Evolutionary conservation across 2,888 invertebrate species (phyloP), one percentile per base, ranked within the genome.

Genomic region (Zelleria hepariella): DNA sequence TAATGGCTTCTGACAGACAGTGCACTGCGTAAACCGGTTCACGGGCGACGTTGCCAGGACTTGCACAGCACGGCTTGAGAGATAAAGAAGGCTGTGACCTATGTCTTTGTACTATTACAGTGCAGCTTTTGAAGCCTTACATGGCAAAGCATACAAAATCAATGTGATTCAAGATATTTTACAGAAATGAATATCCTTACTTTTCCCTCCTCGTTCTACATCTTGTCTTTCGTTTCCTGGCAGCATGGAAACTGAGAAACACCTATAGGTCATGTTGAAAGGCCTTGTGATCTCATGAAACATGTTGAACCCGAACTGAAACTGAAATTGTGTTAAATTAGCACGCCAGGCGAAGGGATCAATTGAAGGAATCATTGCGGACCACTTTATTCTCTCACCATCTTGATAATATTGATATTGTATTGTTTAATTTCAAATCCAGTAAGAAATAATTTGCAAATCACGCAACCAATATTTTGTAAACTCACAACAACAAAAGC

Each of bases 201-300:
- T 98, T 92, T 98, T 98, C 67, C 98, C 98, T 70, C 98, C 98
- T 71, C 95, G 92, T 87, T 98, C 98, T 3, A 98, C 97, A 80
- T 98, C 97, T 71, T 95, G 94, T 60, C 98, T 91, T 73, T 98
- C 98, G 75, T 96, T 96, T 58, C 97, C 97, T 51, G 97, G 97
- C 58, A 98, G 83, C 97, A 98, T 97, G 8, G 97, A 96, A 1
- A 98, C 97, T 0, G 98, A 98, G 85, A 93, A 98, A 78, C 97
- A 98, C 85, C 93, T 92, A 78, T 97, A 98, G 53, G 94, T 94
- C 69, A 93, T 93, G 71, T 93, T 94, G 75, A 96, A 96, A 24
- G 93, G 94, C 62, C 96, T 91, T 49, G 94, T 92, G 62, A 93
- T 92, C 69, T 96, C 96, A 67, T 95, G 95, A 77, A 96, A 96